Evolutionary conservation across 1,140 invertebrate genomes (phyloP), one percentile per base, ranked within the genome.

Genomic region (Ceratina japonica): DNA sequence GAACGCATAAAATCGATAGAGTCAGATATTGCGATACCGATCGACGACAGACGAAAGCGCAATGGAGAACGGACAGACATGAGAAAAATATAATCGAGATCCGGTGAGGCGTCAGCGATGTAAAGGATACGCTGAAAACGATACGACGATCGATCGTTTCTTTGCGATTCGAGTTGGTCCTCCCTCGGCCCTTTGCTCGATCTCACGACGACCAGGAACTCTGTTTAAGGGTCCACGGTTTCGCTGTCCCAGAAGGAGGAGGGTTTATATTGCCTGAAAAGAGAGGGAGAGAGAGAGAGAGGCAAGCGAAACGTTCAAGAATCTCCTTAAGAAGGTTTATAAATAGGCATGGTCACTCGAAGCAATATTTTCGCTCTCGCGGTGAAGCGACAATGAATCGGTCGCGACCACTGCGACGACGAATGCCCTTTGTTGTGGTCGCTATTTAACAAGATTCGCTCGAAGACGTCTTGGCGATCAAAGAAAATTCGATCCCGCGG

Each of bases 341-440:
- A 81, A 81, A 81, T 81, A 81, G 75, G 68, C 75, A 37, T 16
- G 75, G 75, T 24, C 66, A 56, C 63, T 81, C 74, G 75, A 81
- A 65, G 79, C 62, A 66, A 81, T 71, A 70, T 81, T 81, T 81
- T 81, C 79, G 66, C 66, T 77, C 66, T 69, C 79, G 58, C 74
- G 58, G 66, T 81, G 79, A 81, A 77, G 79, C 79, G 75, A 81
- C 79, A 72, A 81, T 81, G 75, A 81, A 81, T 81, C 63, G 79
- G 66, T 73, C 61, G 58, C 79, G 59, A 31, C 75, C 74, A 78
- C 31, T 20, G 64, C 52, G 61, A 81, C 59, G 79, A 81, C 56
- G 37, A 74, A 74, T 66, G 70, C 44, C 77, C 77, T 58, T 49
- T 52, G n/a, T n/a, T n/a, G 27, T 79, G 62, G 52, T 31, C 24